These are phyloP conservation scores for Picathartes gymnocephalus DNA, from an alignment of 2,113 vertebrate species.

Conservation along the genomic window DNA sequence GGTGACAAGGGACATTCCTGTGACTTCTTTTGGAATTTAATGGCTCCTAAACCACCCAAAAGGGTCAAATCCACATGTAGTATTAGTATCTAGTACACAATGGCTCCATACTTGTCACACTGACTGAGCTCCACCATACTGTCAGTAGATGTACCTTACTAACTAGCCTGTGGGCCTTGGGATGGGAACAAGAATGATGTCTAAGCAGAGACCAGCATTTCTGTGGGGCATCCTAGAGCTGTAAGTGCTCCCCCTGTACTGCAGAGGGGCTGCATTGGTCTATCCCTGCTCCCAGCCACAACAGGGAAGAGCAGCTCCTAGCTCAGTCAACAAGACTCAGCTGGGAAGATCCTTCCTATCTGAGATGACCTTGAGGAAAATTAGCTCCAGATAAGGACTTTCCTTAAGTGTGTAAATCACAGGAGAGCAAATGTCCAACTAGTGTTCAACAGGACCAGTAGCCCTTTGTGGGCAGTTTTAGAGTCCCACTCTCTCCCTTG, in stretches of 20 bases:
- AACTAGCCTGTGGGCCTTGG: not conserved
- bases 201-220: not conserved
- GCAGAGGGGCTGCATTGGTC: not conserved
- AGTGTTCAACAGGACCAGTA: not conserved
- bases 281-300: not conserved
- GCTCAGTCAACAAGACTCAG: not conserved
- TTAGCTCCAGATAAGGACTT: not conserved
- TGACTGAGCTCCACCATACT: fast-evolving
- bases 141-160: not conserved
- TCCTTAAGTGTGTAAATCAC: fast-evolving
- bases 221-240: not conserved
- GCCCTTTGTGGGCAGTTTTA: not conserved
- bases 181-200: not conserved
- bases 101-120: not conserved
- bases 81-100: not conserved
- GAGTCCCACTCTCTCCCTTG: not conserved
- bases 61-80: not conserved
- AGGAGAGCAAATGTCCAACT: not conserved
- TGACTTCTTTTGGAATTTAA: not conserved
- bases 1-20: not conserved
- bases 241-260: not conserved
- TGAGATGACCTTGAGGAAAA: not conserved
- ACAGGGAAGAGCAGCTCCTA: not conserved
- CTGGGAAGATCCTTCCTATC: not conserved
- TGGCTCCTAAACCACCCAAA: not conserved